Conservation (phyloP, 1,140 invertebrate genomes). For the Branchinecta lindahli region DNA sequence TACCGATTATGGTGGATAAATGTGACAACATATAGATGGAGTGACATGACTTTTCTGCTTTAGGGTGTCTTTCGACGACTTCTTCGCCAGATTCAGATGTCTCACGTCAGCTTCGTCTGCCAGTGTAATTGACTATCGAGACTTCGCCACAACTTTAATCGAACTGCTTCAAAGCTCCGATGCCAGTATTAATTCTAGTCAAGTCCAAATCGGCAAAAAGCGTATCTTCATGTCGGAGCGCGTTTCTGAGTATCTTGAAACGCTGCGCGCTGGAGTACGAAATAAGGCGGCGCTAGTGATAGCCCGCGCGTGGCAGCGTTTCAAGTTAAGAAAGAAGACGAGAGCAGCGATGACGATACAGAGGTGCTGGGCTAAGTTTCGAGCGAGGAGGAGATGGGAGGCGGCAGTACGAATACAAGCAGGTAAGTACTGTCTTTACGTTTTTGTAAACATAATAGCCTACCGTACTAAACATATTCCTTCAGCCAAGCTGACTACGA, state of each 20-base stretch:
- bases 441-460: neutral
- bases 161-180: neutral
- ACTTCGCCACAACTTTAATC: neutral
- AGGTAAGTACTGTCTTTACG: neutral
- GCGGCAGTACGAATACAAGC: neutral
- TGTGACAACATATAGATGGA: neutral
- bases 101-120: neutral
- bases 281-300: neutral
- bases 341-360: neutral
- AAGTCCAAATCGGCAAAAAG: neutral
- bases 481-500: neutral
- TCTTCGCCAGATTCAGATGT: neutral
- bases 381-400: neutral
- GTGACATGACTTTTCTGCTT: neutral
- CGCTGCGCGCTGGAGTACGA: neutral
- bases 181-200: neutral
- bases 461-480: neutral
- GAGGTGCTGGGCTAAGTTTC: neutral
- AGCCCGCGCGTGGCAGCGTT: neutral
- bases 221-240: neutral
- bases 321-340: neutral
- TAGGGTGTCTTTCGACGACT: neutral
- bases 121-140: neutral
- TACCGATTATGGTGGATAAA: no score
- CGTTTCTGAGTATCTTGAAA: constrained; percentile 8